Percentiles rank a stretch among this genome's conserved stretches.
Evolutionary conservation across 2,888 invertebrate genomes (phyloP).

Genomic region (Acrocyrtus sp.): DNA sequence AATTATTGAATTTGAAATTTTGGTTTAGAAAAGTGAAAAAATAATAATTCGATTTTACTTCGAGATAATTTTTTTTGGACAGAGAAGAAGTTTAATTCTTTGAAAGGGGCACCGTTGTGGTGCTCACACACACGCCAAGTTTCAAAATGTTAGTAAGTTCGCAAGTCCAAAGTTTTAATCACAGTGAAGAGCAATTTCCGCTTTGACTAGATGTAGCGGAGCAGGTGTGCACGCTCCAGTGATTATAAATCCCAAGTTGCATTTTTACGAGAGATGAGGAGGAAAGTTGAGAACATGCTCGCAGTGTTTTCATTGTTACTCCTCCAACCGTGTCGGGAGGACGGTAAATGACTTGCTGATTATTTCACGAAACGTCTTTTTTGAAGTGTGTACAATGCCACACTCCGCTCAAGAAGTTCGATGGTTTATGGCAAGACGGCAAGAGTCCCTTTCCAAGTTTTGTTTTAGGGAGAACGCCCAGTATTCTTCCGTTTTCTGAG

Average conservation of each 20-base stretch:
- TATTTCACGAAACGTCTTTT: conserved; percentile 6
- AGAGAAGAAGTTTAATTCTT: background rate
- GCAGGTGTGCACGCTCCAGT: conserved; percentile 33
- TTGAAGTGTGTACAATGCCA: background rate
- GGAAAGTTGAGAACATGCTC: conserved; percentile 43
- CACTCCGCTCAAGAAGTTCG: background rate
- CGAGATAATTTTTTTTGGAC: background rate
- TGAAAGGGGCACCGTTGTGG: background rate
- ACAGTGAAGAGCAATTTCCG: conserved; percentile 15
- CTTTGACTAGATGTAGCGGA: conserved; percentile 37
- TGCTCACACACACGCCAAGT: background rate
- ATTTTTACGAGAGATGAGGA: conserved; percentile 29
- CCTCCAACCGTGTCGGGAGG: conserved; percentile 36
- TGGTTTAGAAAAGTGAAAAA: background rate
- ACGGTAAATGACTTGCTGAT: background rate
- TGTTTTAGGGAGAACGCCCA: conserved; percentile 14
- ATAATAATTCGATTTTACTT: background rate
- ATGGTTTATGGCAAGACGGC: background rate
- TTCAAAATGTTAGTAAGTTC: background rate
- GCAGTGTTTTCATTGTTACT: conserved; percentile 14
- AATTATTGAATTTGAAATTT: background rate
- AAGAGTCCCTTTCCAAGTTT: too few relatives aligned
- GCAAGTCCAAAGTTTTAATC: background rate
- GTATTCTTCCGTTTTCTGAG: too few relatives aligned
- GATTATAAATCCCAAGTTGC: too few relatives aligned